A percentile compares a stretch with the other conserved stretches of the same genome.
phyloP scores from a whole-genome alignment of 2,888 invertebrate genomes.

The Fabriciana adippe region DNA sequence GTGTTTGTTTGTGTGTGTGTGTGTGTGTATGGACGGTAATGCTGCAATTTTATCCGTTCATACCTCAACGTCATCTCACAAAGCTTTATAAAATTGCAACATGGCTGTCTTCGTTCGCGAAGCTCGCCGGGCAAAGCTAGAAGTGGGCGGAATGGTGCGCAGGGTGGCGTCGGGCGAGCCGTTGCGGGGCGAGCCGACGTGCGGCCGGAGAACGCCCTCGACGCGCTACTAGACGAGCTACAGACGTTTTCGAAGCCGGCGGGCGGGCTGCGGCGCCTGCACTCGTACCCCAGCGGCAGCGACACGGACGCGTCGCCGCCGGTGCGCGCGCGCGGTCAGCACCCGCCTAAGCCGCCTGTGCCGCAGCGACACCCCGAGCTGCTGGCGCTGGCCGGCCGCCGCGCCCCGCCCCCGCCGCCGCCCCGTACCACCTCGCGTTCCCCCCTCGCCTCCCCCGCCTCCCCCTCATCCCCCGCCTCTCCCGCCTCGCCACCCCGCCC shows the following conservation, averaged over 20 bases:
- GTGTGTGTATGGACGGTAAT: conserved; percentile 55
- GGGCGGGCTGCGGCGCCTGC: conserved; percentile 87
- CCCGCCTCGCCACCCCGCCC: conserved; percentile 84
- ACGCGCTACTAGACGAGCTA: conserved; percentile 96
- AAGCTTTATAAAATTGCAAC: conserved; percentile 49
- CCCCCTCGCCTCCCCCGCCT: conserved; percentile 94
- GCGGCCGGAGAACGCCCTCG: conserved; percentile 97
- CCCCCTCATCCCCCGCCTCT: conserved; percentile 91
- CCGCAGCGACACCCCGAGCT: conserved; percentile 91
- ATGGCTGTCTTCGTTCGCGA: conserved; percentile 64
- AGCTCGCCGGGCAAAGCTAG: conserved; percentile 64
- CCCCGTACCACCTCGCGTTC: conserved; percentile 96
- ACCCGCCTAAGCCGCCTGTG: conserved; percentile 88
- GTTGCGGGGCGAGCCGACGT: conserved; percentile 57
- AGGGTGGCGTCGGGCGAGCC: conserved; percentile 70
- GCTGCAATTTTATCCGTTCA: conserved; percentile 51
- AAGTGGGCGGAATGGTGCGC: conserved; percentile 70
- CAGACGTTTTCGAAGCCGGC: conserved; percentile 92
- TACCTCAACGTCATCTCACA: conserved; percentile 13
- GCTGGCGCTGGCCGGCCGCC: conserved; percentile 86
- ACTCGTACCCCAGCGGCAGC: conserved; percentile 93
- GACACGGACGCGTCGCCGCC: conserved; percentile 91
- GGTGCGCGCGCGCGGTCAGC: conserved; percentile 84
- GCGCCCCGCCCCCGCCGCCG: conserved; percentile 88
- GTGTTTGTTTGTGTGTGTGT: conserved; percentile 51